Evolutionary conservation across 2,113 vertebrate genomes (phyloP).

Genomic region (Heteronetta atricapilla): DNA sequence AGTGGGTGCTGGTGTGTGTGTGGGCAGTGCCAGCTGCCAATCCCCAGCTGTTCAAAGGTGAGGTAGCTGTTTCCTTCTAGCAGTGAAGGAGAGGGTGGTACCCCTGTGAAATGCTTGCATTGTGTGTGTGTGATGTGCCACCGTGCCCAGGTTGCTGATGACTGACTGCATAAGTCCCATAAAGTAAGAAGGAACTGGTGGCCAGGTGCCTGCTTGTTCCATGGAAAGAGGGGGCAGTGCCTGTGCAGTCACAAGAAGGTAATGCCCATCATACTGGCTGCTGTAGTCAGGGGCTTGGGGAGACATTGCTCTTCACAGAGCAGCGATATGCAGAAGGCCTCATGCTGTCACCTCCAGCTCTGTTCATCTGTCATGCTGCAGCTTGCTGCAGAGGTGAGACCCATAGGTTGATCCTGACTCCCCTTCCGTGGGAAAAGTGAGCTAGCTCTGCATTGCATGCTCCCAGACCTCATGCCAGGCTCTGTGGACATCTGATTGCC

Average conservation of each 20-base stretch:
- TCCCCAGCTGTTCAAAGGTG: background rate
- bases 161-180: fast-evolving
- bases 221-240: background rate
- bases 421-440: background rate
- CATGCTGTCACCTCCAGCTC: fast-evolving
- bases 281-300: background rate
- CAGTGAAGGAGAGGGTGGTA: background rate
- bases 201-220: background rate
- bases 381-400: background rate
- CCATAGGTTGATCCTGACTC: background rate
- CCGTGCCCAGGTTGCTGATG: background rate
- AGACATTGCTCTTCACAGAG: background rate
- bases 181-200: background rate
- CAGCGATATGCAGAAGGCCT: background rate
- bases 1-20: background rate
- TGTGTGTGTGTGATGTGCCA: fast-evolving
- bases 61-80: background rate
- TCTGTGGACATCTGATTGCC: background rate
- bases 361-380: background rate
- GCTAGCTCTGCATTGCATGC: background rate
- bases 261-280: fast-evolving
- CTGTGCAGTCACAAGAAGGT: background rate
- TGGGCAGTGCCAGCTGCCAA: background rate
- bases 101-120: background rate
- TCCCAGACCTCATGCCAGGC: background rate